phyloP scores from a whole-genome alignment of 2,113 vertebrate species.

The Malaclemys terrapin region DNA sequence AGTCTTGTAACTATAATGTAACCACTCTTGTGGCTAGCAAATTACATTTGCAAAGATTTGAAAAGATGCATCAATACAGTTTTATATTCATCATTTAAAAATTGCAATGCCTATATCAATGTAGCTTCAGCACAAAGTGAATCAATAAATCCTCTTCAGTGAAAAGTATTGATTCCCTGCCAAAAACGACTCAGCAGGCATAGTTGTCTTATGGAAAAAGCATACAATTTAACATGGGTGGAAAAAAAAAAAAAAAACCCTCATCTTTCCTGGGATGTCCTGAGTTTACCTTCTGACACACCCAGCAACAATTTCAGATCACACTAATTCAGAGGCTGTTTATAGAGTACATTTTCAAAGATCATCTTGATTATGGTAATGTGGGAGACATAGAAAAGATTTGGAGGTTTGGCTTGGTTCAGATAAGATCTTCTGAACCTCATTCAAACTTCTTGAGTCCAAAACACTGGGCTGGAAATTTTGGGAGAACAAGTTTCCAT shows the following conservation, averaged over 20 bases:
- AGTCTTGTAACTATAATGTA: neutral
- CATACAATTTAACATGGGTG: neutral
- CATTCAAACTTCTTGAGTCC: neutral
- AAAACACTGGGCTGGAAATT: neutral
- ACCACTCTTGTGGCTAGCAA: neutral
- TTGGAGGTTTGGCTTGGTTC: neutral
- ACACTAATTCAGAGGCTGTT: neutral
- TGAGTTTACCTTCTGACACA: neutral
- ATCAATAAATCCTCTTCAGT: neutral
- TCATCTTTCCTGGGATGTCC: neutral
- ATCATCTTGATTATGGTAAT: neutral
- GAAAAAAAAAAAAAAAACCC: neutral
- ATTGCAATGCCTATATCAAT: neutral
- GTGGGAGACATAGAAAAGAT: neutral
- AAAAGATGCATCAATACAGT: neutral
- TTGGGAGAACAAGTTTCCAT: neutral
- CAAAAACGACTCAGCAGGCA: neutral
- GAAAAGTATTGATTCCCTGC: conserved; percentile 26
- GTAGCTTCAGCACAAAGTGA: neutral
- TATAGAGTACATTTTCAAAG: neutral
- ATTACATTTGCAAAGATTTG: neutral
- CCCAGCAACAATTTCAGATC: neutral
- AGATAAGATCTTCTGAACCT: neutral
- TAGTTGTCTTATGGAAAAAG: neutral
- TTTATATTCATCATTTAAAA: conserved; percentile 7